Conservation (phyloP, 2,888 invertebrate species). For the Rhingia campestris region DNA sequence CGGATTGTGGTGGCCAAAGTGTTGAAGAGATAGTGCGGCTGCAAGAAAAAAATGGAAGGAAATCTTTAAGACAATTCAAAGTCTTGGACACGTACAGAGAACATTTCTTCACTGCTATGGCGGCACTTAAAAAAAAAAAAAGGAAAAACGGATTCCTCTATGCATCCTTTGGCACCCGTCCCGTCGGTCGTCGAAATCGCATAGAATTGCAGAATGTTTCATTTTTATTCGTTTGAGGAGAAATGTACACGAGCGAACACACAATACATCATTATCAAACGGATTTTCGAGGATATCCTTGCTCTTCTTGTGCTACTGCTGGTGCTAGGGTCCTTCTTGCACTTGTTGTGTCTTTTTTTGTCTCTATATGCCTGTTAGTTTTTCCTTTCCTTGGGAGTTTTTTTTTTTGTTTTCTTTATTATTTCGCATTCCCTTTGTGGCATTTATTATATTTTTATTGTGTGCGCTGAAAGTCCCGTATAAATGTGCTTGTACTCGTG, state of each 20-base stretch:
- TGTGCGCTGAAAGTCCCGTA: slow-evolving; percentile 24
- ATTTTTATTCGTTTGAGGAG: slow-evolving; percentile 22
- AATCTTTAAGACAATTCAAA: slow-evolving; percentile 70
- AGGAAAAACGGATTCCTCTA: slow-evolving; percentile 42
- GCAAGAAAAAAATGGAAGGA: slow-evolving; percentile 1
- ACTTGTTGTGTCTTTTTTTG: slow-evolving; percentile 24
- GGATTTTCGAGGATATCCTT: slow-evolving; percentile 68
- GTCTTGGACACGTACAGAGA: slow-evolving; percentile 68
- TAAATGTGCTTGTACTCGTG: slow-evolving; percentile 12
- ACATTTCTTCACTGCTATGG: neutral
- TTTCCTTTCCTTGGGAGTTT: slow-evolving; percentile 2
- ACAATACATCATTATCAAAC: slow-evolving; percentile 74
- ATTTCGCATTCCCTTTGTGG: slow-evolving; percentile 63
- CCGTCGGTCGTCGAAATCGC: slow-evolving; percentile 9
- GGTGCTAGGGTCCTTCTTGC: slow-evolving; percentile 3
- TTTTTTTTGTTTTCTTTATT: slow-evolving; percentile 22
- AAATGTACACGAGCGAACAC: slow-evolving; percentile 58
- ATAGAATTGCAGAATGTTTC: slow-evolving; percentile 53
- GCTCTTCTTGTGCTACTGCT: slow-evolving; percentile 5
- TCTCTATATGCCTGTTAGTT: slow-evolving; percentile 38
- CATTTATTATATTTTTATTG: slow-evolving; percentile 73
- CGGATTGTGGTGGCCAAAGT: slow-evolving; percentile 48
- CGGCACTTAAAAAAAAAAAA: slow-evolving; percentile 49
- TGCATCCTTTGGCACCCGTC: neutral
- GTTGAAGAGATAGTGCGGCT: slow-evolving; percentile 39